Base-by-base conservation (phyloP, 2,888 invertebrate species). In the Sinelater perroti region DNA sequence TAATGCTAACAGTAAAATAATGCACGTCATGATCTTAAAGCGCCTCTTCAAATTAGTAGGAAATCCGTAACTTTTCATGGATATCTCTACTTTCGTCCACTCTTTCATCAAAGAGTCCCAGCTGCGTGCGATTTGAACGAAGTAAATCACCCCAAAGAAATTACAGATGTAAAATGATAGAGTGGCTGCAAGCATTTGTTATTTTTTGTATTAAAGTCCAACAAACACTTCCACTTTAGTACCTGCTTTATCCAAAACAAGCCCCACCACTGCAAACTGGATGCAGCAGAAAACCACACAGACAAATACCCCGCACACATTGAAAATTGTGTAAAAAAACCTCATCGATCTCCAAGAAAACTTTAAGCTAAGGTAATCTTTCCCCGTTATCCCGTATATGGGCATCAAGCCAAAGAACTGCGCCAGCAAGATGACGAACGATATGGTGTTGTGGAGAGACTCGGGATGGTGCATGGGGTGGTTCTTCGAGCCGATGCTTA, bases 101-200 rank as follows among this genome's bases (percentile, higher is more conserved):
- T 66, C 56, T 16, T 14, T 30, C 14, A 75, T 72, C 3, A 82
- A 68, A 14, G 64, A 66, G 1, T 80, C 80, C 82, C 82, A 82
- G 17, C 75, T 69, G 50, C 67, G 73, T 0, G 81, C 80, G 35
- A 82, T 64, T 52, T 75, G 80, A 64, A 85, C 76, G 26, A 83
- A 84, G 1, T 85, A 65, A 2, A 83, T n/a, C 2, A 67, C 62
- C 1, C 67, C 71, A 21, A 72, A 63, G 30, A 65, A 66, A 28
- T 70, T 73, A 46, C 69, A 67, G 3, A 72, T 49, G 60, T 74
- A 75, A 56, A 75, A 75, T 6, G 68, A 65, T 52, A 72, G 62
- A 11, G 70, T 67, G 11, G 70, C 75, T 75, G 47, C 47, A 71
- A 70, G 51, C 35, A 14, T 10, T 30, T 7, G 31, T n/a, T 21